Conservation (phyloP, 1,140 invertebrate genomes). For the Dendroctonus valens region DNA sequence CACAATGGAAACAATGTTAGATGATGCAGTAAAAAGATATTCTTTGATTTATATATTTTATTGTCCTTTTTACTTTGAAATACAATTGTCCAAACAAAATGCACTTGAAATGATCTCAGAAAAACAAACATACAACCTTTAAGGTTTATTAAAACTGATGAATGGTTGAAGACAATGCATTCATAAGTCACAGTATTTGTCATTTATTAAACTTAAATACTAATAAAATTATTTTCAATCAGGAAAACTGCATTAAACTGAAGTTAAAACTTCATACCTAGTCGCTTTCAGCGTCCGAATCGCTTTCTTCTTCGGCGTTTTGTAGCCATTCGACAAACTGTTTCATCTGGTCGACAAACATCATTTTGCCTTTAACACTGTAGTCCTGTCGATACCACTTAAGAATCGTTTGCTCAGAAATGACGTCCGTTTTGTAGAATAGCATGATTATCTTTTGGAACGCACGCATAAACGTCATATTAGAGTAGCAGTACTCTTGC, state of each 20-base stretch:
- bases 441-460: constrained; percentile 96
- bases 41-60: too few relatives aligned
- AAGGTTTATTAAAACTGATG: too few relatives aligned
- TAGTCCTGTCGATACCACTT: constrained; percentile 94
- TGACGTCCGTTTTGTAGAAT: constrained; percentile 92
- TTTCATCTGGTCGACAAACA: constrained; percentile 97
- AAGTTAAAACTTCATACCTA: constrained; percentile 27
- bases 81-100: too few relatives aligned
- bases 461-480: constrained; percentile 98
- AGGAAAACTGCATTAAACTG: too few relatives aligned
- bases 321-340: constrained; percentile 96
- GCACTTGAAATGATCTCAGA: too few relatives aligned
- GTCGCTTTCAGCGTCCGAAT: constrained; percentile 52
- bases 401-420: constrained; percentile 88
- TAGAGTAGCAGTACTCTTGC: constrained; percentile 97
- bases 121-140: too few relatives aligned
- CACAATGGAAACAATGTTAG: constrained; percentile 8
- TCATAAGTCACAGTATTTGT: too few relatives aligned
- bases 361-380: constrained; percentile 91
- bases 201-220: too few relatives aligned
- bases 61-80: too few relatives aligned
- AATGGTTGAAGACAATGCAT: too few relatives aligned
- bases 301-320: constrained; percentile 87
- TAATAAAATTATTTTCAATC: too few relatives aligned
- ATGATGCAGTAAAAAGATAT: too few relatives aligned